phyloP scores from a whole-genome alignment of 1,140 invertebrate species.

The Linepithema humile region DNA sequence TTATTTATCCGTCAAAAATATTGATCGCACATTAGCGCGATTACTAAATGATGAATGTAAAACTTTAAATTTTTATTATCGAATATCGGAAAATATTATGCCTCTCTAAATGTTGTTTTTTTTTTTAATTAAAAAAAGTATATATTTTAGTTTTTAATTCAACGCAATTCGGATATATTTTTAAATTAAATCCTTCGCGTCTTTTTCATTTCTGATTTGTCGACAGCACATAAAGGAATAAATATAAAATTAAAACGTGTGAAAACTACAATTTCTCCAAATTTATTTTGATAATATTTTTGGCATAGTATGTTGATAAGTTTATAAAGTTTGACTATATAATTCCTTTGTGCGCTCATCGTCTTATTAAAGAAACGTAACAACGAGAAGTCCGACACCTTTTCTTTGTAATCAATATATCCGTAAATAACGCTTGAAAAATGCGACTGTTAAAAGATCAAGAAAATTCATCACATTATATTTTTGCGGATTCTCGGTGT shows the following conservation, averaged over 20 bases:
- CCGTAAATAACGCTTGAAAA: conserved; percentile 7
- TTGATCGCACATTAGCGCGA: neutral
- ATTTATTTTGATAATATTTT: neutral
- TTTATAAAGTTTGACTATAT: conserved; percentile 8
- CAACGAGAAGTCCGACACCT: conserved; percentile 4
- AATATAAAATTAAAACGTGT: neutral
- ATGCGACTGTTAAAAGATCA: neutral
- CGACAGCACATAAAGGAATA: neutral
- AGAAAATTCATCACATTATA: neutral
- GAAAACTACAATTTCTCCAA: no score
- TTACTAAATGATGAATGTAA: neutral
- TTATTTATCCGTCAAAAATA: neutral
- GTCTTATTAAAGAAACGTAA: conserved; percentile 5
- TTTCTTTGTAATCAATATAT: neutral
- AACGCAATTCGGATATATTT: neutral
- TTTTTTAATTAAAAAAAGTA: neutral
- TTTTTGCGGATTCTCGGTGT: conserved; percentile 43
- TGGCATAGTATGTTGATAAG: neutral
- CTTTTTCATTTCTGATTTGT: neutral
- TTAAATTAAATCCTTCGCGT: neutral
- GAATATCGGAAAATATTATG: neutral
- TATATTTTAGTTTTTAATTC: neutral
- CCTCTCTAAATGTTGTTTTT: neutral
- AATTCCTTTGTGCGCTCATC: neutral
- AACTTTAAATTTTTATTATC: neutral